Base-by-base conservation (phyloP, 2,113 vertebrate genomes). In the Odobenus rosmarus region DNA sequence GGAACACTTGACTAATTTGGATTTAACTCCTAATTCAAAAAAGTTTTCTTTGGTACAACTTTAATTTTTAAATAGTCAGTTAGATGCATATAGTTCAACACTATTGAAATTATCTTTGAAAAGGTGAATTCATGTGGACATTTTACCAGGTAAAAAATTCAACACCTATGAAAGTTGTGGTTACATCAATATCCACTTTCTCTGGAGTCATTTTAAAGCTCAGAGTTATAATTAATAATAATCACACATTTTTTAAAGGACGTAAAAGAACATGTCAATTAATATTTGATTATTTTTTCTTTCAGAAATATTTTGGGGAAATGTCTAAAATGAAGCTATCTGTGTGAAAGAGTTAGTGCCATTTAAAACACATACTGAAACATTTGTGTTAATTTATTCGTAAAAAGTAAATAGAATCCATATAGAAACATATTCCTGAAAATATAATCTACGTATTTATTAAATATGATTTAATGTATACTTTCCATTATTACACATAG, bases 11-110 rank as follows among this genome's bases (percentile, higher is more conserved):
- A 64, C 21, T 83, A 93, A 82, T 80, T 42, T 89, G 46, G n/a
- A 81, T 69, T 95, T 97, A 93, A 79, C 7, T 95, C 11, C 18
- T 46, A 69, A 90, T 49, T 95, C 36, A 46, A 76, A 39, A 92
- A 95, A 49, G 21, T 49, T 92, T 95, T 90, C 53, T 86, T 13
- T 72, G 18, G 33, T 61, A 84, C 31, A 90, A 36, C 46, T 90
- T 59, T 26, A 81, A 57, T 77, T 71, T 80, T 59, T 71, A 64
- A 93, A 24, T 71, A 88, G 16, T 10, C 13, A 23, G 11, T 77
- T 88, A 96, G 31, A 81, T 16, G 12, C 12, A 19, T 16, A 55
- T 18, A 93, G 8, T 49, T 90, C 31, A 81, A 4, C 24, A 71
- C 9, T 85, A 77, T 13, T 71, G 8, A 84, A 82, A 7, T 82